These are phyloP conservation scores for Coccyzus lansbergi DNA, from an alignment of 2,797 vertebrate species.

Conservation along the genomic window DNA sequence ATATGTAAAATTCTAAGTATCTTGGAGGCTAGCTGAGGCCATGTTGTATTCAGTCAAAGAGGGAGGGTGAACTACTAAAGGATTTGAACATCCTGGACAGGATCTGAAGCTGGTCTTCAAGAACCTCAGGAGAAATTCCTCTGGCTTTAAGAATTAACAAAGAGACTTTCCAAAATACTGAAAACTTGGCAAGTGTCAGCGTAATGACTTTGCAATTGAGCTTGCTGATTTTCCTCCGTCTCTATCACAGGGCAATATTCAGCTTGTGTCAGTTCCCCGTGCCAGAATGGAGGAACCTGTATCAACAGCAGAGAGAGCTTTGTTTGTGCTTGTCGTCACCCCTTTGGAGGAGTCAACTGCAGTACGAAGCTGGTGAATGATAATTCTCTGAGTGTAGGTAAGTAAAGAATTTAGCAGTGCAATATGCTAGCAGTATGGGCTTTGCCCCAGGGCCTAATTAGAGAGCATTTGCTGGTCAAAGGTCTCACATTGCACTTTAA, in stretches of 20 bases:
- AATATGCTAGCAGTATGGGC: not conserved
- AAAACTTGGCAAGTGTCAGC: not conserved
- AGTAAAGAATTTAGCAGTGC: constrained; percentile 24
- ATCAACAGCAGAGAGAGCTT: constrained; percentile 68
- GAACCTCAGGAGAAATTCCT: not conserved
- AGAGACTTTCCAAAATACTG: not conserved
- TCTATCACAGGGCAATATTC: constrained; percentile 40
- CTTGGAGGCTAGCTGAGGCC: not conserved
- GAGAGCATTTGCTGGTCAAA: constrained; percentile 5
- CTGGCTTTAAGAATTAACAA: not conserved
- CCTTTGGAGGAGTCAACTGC: constrained; percentile 80
- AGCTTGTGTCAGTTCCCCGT: constrained; percentile 73
- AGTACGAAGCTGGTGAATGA: constrained; percentile 68
- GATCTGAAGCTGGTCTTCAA: not conserved
- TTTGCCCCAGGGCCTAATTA: constrained; percentile 19
- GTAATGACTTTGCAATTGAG: not conserved
- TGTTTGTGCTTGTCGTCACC: constrained; percentile 81
- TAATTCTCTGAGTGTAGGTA: constrained; percentile 70
- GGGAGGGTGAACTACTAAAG: not conserved
- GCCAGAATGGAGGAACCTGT: constrained; percentile 82
- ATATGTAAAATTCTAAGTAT: not conserved
- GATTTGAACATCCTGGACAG: not conserved
- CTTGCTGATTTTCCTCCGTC: not conserved
- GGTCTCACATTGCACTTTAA: constrained; percentile 1
- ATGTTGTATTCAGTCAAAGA: not conserved